Percentiles rank a stretch among this genome's conserved stretches.
These are phyloP conservation scores for Drosophila pseudotalamancana DNA, from an alignment of 2,888 invertebrate species.

Conservation along the genomic window DNA sequence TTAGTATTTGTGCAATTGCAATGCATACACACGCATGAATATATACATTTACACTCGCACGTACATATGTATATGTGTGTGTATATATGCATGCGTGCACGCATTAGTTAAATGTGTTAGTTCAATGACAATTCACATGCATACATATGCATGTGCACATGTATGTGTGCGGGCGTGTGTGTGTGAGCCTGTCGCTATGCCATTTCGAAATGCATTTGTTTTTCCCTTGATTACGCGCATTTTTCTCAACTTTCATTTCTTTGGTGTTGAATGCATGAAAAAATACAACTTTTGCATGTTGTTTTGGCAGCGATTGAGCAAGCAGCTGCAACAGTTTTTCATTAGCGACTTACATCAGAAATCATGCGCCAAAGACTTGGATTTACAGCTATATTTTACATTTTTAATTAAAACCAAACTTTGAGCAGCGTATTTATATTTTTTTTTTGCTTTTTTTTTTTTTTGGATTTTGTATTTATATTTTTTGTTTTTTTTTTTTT, in stretches of 20 bases:
- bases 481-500: neutral
- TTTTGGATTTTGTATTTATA: neutral
- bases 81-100: neutral
- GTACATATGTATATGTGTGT: neutral
- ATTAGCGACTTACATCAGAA: neutral
- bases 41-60: neutral
- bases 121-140: neutral
- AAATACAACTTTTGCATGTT: neutral
- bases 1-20: slow-evolving; percentile 22
- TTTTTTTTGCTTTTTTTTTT: slow-evolving; percentile 1
- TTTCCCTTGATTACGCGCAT: neutral
- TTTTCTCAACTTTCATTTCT: neutral
- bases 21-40: slow-evolving; percentile 2
- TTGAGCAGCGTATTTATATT: neutral
- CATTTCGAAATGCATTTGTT: slow-evolving; percentile 14
- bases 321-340: slow-evolving; percentile 44
- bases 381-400: neutral
- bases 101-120: neutral
- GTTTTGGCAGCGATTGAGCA: slow-evolving; percentile 22
- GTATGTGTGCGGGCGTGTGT: neutral
- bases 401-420: neutral
- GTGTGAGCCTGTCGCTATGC: neutral
- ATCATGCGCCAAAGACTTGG: neutral
- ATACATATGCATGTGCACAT: neutral
- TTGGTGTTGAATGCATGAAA: neutral